A percentile compares a stretch with the other conserved stretches of the same genome.
phyloP scores from a whole-genome alignment of 2,888 invertebrate species.

The Acleris literana region DNA sequence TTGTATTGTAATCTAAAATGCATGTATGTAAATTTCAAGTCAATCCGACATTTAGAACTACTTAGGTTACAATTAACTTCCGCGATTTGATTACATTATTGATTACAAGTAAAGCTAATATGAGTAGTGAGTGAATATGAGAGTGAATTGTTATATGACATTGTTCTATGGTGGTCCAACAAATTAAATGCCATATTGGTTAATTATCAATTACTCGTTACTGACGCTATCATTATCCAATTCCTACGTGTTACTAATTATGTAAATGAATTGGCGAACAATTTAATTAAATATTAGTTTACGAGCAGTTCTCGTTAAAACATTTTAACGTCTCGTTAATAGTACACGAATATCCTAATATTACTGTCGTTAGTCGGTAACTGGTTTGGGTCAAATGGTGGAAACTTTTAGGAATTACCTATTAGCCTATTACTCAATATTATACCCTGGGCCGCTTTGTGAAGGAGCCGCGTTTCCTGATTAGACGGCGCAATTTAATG shows the following conservation, averaged over 20 bases:
- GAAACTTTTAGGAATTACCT: constrained; percentile 34
- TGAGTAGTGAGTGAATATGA: too few species aligned
- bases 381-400: constrained; percentile 19
- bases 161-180: neutral
- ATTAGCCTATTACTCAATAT: constrained; percentile 27
- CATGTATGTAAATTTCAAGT: too few species aligned
- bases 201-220: constrained; percentile 12
- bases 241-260: constrained; percentile 22
- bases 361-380: constrained; percentile 20
- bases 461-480: too few species aligned
- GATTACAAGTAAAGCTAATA: too few species aligned
- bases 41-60: too few species aligned
- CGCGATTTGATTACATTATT: too few species aligned
- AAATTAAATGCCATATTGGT: neutral
- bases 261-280: constrained; percentile 20
- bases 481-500: too few species aligned
- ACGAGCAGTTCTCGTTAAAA: constrained; percentile 22
- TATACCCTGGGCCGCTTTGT: too few species aligned
- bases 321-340: constrained; percentile 20
- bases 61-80: too few species aligned
- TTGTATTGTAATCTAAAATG: too few species aligned
- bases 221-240: constrained; percentile 7
- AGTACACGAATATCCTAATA: constrained; percentile 13
- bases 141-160: too few species aligned
- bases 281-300: constrained; percentile 19